These are phyloP conservation scores for Crematogaster levior DNA, from an alignment of 2,888 invertebrate species.

Conservation along the genomic window DNA sequence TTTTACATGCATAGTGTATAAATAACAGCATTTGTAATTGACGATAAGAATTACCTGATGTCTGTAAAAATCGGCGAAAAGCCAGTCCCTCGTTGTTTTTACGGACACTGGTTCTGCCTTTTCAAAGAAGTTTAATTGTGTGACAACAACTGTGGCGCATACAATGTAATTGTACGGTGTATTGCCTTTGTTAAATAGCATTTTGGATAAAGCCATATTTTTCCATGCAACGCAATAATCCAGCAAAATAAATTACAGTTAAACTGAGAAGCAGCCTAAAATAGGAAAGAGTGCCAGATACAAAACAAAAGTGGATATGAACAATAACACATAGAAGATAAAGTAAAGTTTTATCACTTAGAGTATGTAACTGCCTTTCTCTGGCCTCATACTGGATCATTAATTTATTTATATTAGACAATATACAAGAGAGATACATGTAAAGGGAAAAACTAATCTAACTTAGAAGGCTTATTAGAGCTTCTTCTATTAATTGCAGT, in stretches of 20 bases:
- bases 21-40: conserved; percentile 76
- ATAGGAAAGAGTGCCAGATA: conserved; percentile 80
- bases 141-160: conserved; percentile 73
- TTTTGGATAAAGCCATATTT: conserved; percentile 85
- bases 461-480: conserved; percentile 64
- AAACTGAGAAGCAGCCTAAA: conserved; percentile 76
- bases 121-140: conserved; percentile 77
- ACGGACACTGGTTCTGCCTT: conserved; percentile 77
- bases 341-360: conserved; percentile 66
- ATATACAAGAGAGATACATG: conserved; percentile 70
- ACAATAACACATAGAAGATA: conserved; percentile 65
- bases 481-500: conserved; percentile 49
- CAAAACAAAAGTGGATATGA: conserved; percentile 60
- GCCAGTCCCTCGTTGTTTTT: conserved; percentile 62
- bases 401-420: conserved; percentile 74
- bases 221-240: conserved; percentile 85
- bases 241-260: conserved; percentile 78
- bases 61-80: conserved; percentile 67
- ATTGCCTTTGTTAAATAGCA: conserved; percentile 85
- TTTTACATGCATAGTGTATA: conserved; percentile 83
- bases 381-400: conserved; percentile 72
- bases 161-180: conserved; percentile 80
- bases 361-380: conserved; percentile 73
- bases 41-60: conserved; percentile 71
- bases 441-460: conserved; percentile 66